These are phyloP conservation scores for Listronotus bonariensis DNA, from an alignment of 1,140 invertebrate species.

Conservation along the genomic window DNA sequence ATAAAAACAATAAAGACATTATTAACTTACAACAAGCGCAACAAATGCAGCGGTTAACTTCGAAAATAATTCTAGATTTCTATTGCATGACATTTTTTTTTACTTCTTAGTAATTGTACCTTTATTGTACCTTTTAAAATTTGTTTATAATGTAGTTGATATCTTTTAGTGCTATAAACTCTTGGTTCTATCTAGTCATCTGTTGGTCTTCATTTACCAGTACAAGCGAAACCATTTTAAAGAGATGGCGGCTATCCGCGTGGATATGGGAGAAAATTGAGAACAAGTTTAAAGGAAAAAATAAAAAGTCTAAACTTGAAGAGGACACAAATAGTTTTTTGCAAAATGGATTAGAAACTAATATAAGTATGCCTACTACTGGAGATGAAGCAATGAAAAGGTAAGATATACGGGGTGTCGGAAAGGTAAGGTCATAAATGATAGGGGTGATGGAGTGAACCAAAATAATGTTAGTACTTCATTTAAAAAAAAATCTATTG, in stretches of 20 bases:
- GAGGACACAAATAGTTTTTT: conserved; percentile 46
- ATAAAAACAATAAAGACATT: too few relatives aligned
- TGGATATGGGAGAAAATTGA: conserved; percentile 53
- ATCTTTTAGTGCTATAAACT: conserved; percentile 41
- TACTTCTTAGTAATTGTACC: too few relatives aligned
- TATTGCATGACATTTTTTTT: too few relatives aligned
- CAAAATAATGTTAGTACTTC: too few relatives aligned
- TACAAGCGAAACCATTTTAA: conserved; percentile 43
- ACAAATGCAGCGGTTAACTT: too few relatives aligned
- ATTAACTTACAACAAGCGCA: too few relatives aligned
- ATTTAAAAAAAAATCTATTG: too few relatives aligned
- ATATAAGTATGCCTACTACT: conserved; percentile 83
- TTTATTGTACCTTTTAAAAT: too few relatives aligned
- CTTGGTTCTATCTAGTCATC: conserved; percentile 44
- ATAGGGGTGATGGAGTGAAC: too few relatives aligned
- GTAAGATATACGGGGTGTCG: conserved; percentile 19
- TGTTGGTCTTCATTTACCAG: conserved; percentile 46
- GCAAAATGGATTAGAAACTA: conserved; percentile 69
- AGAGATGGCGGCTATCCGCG: conserved; percentile 47
- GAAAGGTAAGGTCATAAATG: too few relatives aligned
- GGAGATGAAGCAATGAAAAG: conserved; percentile 94
- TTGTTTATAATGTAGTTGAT: too few relatives aligned
- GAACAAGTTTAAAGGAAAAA: conserved; percentile 48
- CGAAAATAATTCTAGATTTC: too few relatives aligned
- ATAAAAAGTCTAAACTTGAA: conserved; percentile 38